Conservation (phyloP, 2,888 invertebrate species). For the Drosophila colorata region DNA sequence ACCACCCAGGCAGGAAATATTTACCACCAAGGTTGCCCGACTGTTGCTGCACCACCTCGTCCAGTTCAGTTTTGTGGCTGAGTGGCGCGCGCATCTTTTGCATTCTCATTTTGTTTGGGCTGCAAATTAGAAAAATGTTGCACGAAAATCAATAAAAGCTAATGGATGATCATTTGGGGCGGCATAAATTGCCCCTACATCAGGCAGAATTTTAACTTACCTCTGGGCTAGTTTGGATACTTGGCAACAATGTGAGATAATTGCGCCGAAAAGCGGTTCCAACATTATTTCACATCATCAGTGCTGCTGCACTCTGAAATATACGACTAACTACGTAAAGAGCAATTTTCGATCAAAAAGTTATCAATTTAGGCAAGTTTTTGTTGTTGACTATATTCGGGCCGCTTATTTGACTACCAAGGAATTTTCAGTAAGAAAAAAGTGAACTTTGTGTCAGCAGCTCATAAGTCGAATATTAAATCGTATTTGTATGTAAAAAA, state of each 20-base stretch:
- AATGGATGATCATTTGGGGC: conserved; percentile 63
- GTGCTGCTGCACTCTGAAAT: conserved; percentile 3
- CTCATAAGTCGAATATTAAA: too few relatives aligned
- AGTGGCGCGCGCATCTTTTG: conserved; percentile 28
- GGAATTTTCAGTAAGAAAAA: background rate
- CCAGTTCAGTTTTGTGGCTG: background rate
- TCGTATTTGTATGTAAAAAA: too few relatives aligned
- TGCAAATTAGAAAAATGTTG: conserved; percentile 79
- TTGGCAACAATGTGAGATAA: conserved; percentile 51
- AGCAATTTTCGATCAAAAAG: conserved; percentile 10
- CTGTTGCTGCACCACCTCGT: conserved; percentile 4
- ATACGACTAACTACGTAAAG: conserved; percentile 3
- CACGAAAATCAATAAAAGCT: conserved; percentile 75
- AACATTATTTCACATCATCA: conserved; percentile 14
- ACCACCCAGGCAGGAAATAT: conserved; percentile 66
- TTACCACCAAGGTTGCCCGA: conserved; percentile 66
- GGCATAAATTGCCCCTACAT: conserved; percentile 50
- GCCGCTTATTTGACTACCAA: background rate
- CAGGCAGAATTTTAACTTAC: background rate
- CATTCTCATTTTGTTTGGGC: conserved; percentile 46
- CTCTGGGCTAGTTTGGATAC: conserved; percentile 39
- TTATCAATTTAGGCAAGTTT: background rate
- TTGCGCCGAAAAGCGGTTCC: conserved; percentile 24
- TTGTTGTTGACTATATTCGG: background rate
- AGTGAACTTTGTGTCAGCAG: background rate